Percentiles rank a stretch among this genome's conserved stretches.
Conservation (phyloP, 2,888 invertebrate genomes). For the Eumerus sabulonum region DNA sequence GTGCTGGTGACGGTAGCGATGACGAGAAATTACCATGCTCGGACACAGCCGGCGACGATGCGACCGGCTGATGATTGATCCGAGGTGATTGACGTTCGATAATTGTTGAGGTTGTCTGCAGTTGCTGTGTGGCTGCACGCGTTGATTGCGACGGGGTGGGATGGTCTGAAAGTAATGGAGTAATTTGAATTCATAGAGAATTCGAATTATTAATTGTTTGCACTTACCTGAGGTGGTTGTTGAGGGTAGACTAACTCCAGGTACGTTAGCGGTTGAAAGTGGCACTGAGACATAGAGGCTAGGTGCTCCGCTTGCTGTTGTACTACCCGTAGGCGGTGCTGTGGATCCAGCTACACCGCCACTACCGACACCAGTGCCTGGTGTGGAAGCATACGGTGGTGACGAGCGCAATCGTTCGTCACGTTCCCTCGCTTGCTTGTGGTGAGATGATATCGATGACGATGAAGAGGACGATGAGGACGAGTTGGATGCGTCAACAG, state of each 20-base stretch:
- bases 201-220: background rate
- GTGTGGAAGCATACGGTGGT: conserved; percentile 52
- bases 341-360: conserved; percentile 34
- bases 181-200: background rate
- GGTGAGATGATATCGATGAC: conserved; percentile 41
- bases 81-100: conserved; percentile 72
- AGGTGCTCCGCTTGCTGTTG: conserved; percentile 74
- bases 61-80: conserved; percentile 68
- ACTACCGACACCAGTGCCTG: conserved; percentile 47
- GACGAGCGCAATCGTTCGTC: conserved; percentile 51
- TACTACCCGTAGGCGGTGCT: conserved; percentile 41
- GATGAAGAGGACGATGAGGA: conserved; percentile 55
- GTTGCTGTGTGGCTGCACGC: conserved; percentile 66
- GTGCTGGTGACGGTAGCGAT: conserved; percentile 58
- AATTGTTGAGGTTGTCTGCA: conserved; percentile 56
- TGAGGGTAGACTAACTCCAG: conserved; percentile 78
- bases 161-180: conserved; percentile 64
- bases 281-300: conserved; percentile 84
- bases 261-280: conserved; percentile 80
- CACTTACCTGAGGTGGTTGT: conserved; percentile 66
- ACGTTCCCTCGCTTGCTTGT: conserved; percentile 64
- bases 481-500: conserved; percentile 70
- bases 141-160: conserved; percentile 69
- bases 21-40: conserved; percentile 62
- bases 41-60: conserved; percentile 63